These are phyloP conservation scores for Cenopis cana DNA, from an alignment of 2,888 invertebrate species.

Conservation along the genomic window DNA sequence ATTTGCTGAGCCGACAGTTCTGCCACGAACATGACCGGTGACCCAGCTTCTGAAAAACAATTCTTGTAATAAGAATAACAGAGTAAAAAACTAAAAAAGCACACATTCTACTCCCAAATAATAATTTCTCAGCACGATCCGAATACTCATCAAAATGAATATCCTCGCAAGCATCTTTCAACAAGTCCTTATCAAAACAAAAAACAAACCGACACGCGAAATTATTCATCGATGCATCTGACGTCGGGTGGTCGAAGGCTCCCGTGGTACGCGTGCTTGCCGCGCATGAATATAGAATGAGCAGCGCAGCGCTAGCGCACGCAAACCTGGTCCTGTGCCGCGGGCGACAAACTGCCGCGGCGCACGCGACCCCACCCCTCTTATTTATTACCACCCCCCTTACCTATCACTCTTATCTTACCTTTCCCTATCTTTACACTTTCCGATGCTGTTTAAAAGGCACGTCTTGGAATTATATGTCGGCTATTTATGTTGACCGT, in stretches of 20 bases:
- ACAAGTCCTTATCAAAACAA: constrained; percentile 16
- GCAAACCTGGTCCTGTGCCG: constrained; percentile 57
- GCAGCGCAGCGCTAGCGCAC: constrained; percentile 80
- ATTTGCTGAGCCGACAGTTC: too few species aligned
- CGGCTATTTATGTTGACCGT: not conserved
- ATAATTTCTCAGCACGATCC: not conserved
- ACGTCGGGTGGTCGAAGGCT: constrained; percentile 49
- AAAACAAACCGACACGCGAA: constrained; percentile 18
- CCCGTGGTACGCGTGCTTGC: constrained; percentile 55
- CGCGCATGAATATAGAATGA: constrained; percentile 83
- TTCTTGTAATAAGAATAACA: not conserved
- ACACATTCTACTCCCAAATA: not conserved
- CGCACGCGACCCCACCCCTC: constrained; percentile 68
- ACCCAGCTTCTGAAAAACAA: too few species aligned
- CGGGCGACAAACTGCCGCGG: constrained; percentile 69
- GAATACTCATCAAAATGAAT: not conserved
- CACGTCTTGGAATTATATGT: constrained; percentile 47
- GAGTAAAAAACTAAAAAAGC: not conserved
- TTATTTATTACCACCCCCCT: constrained; percentile 75
- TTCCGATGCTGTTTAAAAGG: constrained; percentile 49
- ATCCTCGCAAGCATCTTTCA: not conserved
- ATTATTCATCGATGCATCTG: constrained; percentile 42
- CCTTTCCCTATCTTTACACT: constrained; percentile 58
- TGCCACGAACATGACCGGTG: too few species aligned
- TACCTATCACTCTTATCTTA: constrained; percentile 75